Evolutionary conservation across 2,888 invertebrate genomes (phyloP).

Genomic region (Neria commutata): DNA sequence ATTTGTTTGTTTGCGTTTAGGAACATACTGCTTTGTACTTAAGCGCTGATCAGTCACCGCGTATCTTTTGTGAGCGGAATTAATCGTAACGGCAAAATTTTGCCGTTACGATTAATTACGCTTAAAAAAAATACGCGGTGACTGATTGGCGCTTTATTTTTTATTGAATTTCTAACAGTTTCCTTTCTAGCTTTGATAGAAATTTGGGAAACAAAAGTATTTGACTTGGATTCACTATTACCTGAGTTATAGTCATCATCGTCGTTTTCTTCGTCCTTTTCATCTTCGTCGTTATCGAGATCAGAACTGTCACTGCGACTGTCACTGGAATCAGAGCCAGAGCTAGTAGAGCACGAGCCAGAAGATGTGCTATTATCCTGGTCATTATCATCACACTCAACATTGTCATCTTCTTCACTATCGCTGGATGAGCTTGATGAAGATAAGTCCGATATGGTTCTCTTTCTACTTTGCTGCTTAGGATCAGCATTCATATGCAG

Average conservation of each 20-base stretch:
- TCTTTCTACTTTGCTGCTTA: constrained; percentile 39
- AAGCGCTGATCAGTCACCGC: too few relatives aligned
- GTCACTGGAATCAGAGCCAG: constrained; percentile 57
- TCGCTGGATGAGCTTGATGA: constrained; percentile 59
- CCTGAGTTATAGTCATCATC: constrained; percentile 52
- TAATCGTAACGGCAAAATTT: too few relatives aligned
- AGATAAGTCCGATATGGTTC: constrained; percentile 57
- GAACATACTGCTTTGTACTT: too few relatives aligned
- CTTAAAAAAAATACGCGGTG: too few relatives aligned
- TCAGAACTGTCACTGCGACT: constrained; percentile 59
- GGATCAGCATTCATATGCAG: not conserved
- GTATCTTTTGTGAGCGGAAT: too few relatives aligned
- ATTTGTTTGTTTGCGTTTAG: too few relatives aligned
- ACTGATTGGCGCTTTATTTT: too few relatives aligned
- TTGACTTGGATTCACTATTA: constrained; percentile 50
- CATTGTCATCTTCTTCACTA: constrained; percentile 57
- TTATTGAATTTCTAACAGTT: constrained; percentile 28
- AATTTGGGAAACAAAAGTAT: constrained; percentile 43
- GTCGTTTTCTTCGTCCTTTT: constrained; percentile 52
- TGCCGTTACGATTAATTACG: too few relatives aligned
- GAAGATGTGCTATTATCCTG: constrained; percentile 55
- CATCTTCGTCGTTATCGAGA: constrained; percentile 54
- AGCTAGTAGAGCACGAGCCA: constrained; percentile 56
- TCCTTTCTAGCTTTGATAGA: constrained; percentile 39
- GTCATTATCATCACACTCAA: constrained; percentile 52